Evolutionary conservation across 2,888 invertebrate genomes (phyloP), one percentile per base, ranked within the genome.

Genomic region (Linnaemya vulpina): DNA sequence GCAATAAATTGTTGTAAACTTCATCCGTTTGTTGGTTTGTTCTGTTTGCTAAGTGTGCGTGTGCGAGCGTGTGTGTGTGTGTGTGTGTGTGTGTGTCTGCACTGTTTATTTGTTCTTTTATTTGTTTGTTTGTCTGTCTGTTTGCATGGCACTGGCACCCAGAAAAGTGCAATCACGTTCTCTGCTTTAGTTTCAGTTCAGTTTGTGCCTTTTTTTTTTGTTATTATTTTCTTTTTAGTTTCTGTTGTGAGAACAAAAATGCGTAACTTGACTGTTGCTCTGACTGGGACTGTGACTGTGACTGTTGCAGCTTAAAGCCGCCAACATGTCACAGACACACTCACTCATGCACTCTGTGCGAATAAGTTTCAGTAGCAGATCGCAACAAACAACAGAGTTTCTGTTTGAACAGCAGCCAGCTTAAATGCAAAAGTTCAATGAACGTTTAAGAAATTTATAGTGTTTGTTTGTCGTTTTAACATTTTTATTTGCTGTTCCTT

Each of bases 131-230:
- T 51, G 68, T 25, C 46, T 46, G 46, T 13, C 13, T 65, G 58
- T 71, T 43, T 53, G 63, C 76, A 55, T 68, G 65, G 62, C 63
- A 40, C 63, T 82, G 82, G 85, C 85, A 85, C 85, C 82, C 82
- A 78, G 85, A 85, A 85, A 85, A 85, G 78, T 85, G 82, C 85
- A 85, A 85, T 85, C 82, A 85, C 85, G 77, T 85, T 82, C 78
- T 46, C 22, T 25, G 81, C 62, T 80, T 76, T 40, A 58, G 67
- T 74, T 74, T 22, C 58, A 60, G 60, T 46, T 51, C n/a, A n/a
- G n/a, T n/a, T n/a, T n/a, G n/a, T 25, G 10, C 43, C 13, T 53
- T 46, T 65, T 46, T 65, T 51, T 63, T 63, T 15, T 63, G 53
- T 40, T n/a, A 15, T 62, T 22, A 7, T 15, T 46, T 13, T 7